phyloP scores from a whole-genome alignment of 30 jellyfish, hydroid and myxozoan species.

The Aurelia aurita region DNA sequence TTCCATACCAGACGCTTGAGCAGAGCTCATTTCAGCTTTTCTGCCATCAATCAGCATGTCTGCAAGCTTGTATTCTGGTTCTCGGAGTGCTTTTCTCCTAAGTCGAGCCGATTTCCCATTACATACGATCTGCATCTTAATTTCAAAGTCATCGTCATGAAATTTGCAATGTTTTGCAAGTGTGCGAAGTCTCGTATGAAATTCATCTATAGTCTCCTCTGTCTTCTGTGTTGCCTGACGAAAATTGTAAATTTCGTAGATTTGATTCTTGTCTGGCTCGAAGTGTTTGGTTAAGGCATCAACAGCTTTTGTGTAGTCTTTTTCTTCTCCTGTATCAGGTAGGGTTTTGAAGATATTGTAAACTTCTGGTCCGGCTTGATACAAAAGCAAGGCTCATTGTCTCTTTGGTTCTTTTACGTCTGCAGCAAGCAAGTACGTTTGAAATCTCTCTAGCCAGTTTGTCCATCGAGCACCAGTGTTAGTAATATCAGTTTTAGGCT shows the following conservation, averaged over 20 bases:
- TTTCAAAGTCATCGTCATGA: slow-evolving; percentile 42
- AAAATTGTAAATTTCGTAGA: slow-evolving; percentile 28
- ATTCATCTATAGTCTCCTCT: slow-evolving; percentile 40
- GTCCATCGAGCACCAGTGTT: too few species aligned
- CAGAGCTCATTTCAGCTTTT: slow-evolving; percentile 63
- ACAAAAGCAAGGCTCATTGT: too few species aligned
- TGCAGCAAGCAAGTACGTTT: too few species aligned
- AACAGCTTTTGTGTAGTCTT: slow-evolving; percentile 10
- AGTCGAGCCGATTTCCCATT: slow-evolving; percentile 53
- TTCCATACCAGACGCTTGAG: slow-evolving; percentile 70
- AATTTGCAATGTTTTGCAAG: slow-evolving; percentile 55
- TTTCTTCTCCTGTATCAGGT: slow-evolving; percentile 47
- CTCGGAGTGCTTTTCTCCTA: slow-evolving; percentile 51
- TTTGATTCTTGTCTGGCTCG: too few species aligned
- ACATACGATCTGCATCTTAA: slow-evolving; percentile 50
- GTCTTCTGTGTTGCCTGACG: slow-evolving; percentile 38
- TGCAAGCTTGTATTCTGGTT: slow-evolving; percentile 26
- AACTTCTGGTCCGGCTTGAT: too few species aligned
- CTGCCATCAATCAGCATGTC: slow-evolving; percentile 65
- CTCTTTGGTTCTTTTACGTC: too few species aligned
- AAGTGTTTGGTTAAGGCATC: too few species aligned
- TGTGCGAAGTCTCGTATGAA: slow-evolving; percentile 31
- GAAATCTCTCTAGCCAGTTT: too few species aligned
- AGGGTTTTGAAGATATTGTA: slow-evolving; percentile 28
- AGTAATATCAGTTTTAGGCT: too few species aligned